phyloP scores from a whole-genome alignment of 1,140 invertebrate species.

The Phymorhynchus buccinoides region DNA sequence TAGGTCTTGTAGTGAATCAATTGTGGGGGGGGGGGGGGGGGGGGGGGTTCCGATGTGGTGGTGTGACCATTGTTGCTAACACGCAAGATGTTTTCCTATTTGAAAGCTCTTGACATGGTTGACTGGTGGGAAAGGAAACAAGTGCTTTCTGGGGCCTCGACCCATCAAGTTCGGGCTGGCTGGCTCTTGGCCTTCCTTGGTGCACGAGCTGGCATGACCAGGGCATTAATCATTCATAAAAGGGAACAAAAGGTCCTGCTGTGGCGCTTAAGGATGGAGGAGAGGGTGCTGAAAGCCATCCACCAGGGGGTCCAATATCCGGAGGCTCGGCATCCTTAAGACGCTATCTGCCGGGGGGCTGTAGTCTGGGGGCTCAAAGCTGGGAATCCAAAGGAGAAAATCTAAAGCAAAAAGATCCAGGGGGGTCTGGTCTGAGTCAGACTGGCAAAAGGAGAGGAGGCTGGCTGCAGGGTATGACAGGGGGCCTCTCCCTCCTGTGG shows the following conservation, averaged over 20 bases:
- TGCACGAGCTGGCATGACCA: conserved; percentile 18
- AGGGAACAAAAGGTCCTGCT: conserved; percentile 27
- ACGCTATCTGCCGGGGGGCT: not conserved
- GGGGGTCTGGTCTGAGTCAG: conserved; percentile 2
- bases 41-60: conserved; percentile 20
- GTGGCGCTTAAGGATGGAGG: conserved; percentile 6
- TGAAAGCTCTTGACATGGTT: conserved; percentile 33
- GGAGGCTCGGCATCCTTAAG: conserved; percentile 8
- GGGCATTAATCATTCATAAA: not conserved
- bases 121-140: conserved; percentile 28
- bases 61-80: conserved; percentile 35
- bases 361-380: not conserved
- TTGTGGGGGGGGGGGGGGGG: no score
- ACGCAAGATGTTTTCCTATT: conserved; percentile 35
- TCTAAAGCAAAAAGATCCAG: conserved; percentile 13
- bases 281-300: not conserved
- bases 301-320: conserved; percentile 28
- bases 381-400: not conserved
- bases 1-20: no score
- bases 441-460: conserved; percentile 27
- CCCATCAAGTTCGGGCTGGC: conserved; percentile 30
- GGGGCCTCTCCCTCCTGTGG: conserved; percentile 23
- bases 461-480: conserved; percentile 30
- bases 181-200: not conserved
- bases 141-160: conserved; percentile 34